Percentiles rank a stretch among this genome's conserved stretches.
These are phyloP conservation scores for Argopecten irradians DNA, from an alignment of 1,140 invertebrate genomes.

Conservation along the genomic window DNA sequence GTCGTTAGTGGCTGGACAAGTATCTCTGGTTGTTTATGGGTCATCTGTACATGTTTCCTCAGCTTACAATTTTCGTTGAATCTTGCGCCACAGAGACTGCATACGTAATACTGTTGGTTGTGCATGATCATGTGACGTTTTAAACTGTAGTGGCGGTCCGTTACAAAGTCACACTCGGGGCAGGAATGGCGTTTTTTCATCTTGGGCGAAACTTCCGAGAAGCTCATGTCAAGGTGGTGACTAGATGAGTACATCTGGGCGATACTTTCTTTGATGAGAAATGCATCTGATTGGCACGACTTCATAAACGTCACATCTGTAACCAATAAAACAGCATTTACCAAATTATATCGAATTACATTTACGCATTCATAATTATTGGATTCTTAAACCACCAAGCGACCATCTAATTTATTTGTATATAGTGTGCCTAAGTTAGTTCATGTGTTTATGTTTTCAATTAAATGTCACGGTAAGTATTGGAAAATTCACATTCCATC, in stretches of 20 bases:
- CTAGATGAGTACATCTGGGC: background rate
- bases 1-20: background rate
- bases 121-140: background rate
- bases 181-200: background rate
- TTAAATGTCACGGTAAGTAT: too few species aligned
- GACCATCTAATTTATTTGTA: too few species aligned
- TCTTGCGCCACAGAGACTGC: background rate
- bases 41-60: background rate
- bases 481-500: too few species aligned
- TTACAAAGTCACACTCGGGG: slow-evolving; percentile 15
- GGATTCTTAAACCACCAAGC: too few species aligned
- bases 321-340: too few species aligned
- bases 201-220: background rate
- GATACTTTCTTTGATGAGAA: background rate
- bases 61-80: slow-evolving; percentile 22
- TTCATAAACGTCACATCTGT: background rate
- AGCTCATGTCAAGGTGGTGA: background rate
- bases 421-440: too few species aligned
- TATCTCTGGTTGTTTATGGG: background rate
- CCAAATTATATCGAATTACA: too few species aligned
- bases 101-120: slow-evolving; percentile 3
- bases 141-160: background rate
- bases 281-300: background rate
- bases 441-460: too few species aligned
- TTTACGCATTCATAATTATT: too few species aligned